A percentile compares a stretch with the other conserved stretches of the same genome.
Conservation (phyloP, 2,113 vertebrate genomes). For the Phyllostomus hastatus region DNA sequence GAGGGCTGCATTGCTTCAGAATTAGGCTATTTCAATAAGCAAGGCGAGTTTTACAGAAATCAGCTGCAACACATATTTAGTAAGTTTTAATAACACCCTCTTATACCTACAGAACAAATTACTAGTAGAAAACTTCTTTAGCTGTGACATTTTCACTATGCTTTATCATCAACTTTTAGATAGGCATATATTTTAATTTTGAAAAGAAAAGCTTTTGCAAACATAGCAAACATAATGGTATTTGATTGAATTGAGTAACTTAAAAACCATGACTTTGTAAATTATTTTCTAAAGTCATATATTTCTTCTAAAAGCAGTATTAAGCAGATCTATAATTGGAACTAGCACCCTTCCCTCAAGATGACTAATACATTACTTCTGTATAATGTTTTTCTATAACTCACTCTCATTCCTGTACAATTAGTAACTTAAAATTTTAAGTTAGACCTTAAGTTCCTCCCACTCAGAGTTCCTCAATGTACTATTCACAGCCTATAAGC, state of each 20-base stretch:
- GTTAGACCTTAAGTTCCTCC: not conserved
- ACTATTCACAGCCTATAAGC: not conserved
- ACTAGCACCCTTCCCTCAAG: not conserved
- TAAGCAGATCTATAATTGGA: not conserved
- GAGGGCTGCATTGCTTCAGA: not conserved
- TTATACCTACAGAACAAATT: constrained; percentile 52
- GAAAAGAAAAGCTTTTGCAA: constrained; percentile 54
- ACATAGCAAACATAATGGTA: constrained; percentile 40
- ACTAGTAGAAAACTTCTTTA: constrained; percentile 34
- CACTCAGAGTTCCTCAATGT: accelerated
- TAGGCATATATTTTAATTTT: constrained; percentile 41
- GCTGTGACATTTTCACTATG: constrained; percentile 62
- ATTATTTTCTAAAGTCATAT: constrained; percentile 25
- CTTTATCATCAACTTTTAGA: constrained; percentile 47
- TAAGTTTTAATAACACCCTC: constrained; percentile 48
- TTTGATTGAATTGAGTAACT: constrained; percentile 59
- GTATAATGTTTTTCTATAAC: not conserved
- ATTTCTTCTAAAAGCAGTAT: not conserved
- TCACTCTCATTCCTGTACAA: not conserved
- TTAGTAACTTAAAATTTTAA: not conserved
- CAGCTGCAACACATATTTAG: constrained; percentile 13
- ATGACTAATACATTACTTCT: not conserved
- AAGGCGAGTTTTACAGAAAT: constrained; percentile 12
- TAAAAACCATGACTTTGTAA: constrained; percentile 43
- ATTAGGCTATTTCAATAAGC: not conserved